phyloP scores from a whole-genome alignment of 1,140 invertebrate species.

The Danaus melanippus region DNA sequence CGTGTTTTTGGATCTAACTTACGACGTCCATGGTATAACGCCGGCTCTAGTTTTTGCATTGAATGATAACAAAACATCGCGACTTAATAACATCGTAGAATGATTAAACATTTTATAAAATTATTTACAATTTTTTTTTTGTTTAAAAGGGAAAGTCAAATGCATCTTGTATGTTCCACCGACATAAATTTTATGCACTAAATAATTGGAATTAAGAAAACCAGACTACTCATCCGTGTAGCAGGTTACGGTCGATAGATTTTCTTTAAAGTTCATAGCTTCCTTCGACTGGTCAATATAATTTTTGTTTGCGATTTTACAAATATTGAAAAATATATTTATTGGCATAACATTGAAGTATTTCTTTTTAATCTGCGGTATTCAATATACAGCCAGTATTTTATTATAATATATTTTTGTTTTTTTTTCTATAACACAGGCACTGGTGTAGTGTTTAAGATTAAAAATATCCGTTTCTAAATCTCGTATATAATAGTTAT shows the following conservation, averaged over 20 bases:
- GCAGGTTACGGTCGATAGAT: conserved; percentile 34
- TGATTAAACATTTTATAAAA: no score
- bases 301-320: conserved; percentile 26
- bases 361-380: conserved; percentile 12
- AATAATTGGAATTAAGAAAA: conserved; percentile 36
- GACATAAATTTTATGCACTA: conserved; percentile 18
- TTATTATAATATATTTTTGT: no score
- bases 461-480: no score
- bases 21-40: conserved; percentile 17
- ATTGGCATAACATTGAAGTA: conserved; percentile 7
- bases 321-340: conserved; percentile 7
- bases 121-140: no score
- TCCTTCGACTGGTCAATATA: conserved; percentile 32
- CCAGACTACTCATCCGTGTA: conserved; percentile 36
- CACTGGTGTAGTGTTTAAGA: no score
- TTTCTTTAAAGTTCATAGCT: conserved; percentile 48
- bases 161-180: conserved; percentile 8
- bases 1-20: conserved; percentile 47
- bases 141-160: no score
- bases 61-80: conserved; percentile 14
- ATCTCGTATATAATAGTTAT: no score
- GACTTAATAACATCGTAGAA: no score
- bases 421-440: no score
- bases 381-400: conserved; percentile 1
- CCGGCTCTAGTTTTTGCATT: conserved; percentile 15